Evolutionary conservation across 1,140 invertebrate genomes (phyloP), one percentile per base, ranked within the genome.

Genomic region (Drosophila punjabiensis): DNA sequence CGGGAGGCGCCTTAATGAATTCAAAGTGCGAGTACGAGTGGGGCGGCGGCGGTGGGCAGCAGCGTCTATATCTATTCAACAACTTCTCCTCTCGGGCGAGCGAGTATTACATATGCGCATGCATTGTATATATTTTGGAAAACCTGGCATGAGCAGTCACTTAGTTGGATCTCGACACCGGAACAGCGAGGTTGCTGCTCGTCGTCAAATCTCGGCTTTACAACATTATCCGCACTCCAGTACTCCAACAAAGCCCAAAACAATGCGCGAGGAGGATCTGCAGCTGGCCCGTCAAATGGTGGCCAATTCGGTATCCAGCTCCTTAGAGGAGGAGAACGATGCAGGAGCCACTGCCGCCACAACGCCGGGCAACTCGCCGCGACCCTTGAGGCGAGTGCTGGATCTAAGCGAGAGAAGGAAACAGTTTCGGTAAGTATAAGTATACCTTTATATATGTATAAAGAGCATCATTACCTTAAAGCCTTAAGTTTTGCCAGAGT

Each of bases 211-310:
- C 41, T 43, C n/a, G 53, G 50, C 32, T 61, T 50, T 10, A 67
- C 7, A 28, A 37, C 20, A n/a, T 58, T 13, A 53, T 39, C 20
- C 14, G 33, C 3, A 55, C 18, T 24, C 3, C 20, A 56, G 45
- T 14, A 32, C 14, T 11, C n/a, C 3, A 39, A 3, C 1, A 32
- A 6, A n/a, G n/a, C 0, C 5, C 8, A 18, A n/a, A 71, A 63
- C 24, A 60, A 95, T 96, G 95, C 95, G 96, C 90, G 96, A 96
- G 81, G 94, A 95, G 82, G 95, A 96, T 81, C 76, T 96, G 43
- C 94, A 95, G 69, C 91, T 96, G 83, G 96, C 96, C 3, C 94
- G 94, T 16, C 95, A 95, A 30, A 93, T 96, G 75, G 95, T 95
- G 13, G 95, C 94, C 0, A 94, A 94, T 70, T 94, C 94, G 2